phyloP scores from a whole-genome alignment of 2,797 vertebrate species.

The Diceros bicornis region DNA sequence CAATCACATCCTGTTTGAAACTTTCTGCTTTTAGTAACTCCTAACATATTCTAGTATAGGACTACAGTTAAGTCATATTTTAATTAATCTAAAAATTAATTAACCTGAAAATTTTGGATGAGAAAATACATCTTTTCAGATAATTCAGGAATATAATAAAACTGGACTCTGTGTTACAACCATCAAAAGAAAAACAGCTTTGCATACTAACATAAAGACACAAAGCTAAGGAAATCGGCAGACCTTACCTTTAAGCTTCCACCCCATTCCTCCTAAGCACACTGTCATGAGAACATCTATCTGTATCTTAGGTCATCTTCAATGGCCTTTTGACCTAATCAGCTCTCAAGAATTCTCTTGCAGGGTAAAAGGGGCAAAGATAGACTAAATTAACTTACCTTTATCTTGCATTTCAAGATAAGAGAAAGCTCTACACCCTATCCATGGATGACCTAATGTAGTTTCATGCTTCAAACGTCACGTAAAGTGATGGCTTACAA shows the following conservation, averaged over 20 bases:
- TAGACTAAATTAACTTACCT: not conserved
- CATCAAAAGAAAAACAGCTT: not conserved
- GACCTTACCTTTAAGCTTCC: not conserved
- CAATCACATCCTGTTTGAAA: not conserved
- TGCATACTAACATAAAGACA: not conserved
- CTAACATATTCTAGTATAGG: not conserved
- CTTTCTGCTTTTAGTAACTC: not conserved
- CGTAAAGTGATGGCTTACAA: not conserved
- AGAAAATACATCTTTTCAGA: not conserved
- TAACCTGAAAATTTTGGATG: not conserved
- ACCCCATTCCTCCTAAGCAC: not conserved
- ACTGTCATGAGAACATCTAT: not conserved
- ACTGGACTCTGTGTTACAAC: not conserved
- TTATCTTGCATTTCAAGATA: slow-evolving; percentile 34
- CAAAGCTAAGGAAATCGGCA: not conserved
- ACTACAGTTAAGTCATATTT: not conserved
- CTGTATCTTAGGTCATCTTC: not conserved
- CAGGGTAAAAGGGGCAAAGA: not conserved
- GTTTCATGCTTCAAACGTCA: not conserved
- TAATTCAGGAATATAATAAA: not conserved
- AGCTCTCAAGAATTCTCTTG: not conserved
- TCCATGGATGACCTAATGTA: not conserved
- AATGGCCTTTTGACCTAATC: not conserved
- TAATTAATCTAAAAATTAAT: not conserved
- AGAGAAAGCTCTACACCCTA: not conserved